Evolutionary conservation across 2,113 vertebrate genomes (phyloP), one percentile per base, ranked within the genome.

Genomic region (Zeus faber): DNA sequence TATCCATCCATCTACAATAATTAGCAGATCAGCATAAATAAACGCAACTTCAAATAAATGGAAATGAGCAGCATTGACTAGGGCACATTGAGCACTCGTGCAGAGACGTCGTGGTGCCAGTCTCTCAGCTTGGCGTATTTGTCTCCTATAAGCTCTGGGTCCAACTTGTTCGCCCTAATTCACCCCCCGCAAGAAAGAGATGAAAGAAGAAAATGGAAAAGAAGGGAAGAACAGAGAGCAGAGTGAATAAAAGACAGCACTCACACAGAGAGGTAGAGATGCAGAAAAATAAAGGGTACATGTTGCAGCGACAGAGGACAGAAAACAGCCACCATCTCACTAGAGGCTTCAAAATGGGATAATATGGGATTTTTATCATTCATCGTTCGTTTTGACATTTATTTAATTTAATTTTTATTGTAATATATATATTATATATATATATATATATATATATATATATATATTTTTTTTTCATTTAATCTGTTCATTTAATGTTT

Each of bases 101-200:
- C 95, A 80, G 94, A 98, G 80, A 96, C 92, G 57, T 86, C 94
- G 57, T 98, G 96, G 86, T 98, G 95, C 95, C 95, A 95, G 84
- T 98, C 93, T 84, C 95, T 94, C 85, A 98, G 95, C 89, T 94
- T 92, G 90, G 92, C 94, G 67, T 98, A 98, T 92, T 91, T 93
- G 66, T 92, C 92, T 76, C 91, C 92, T 88, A 97, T 86, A 76
- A 89, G 83, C 83, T 95, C 91, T 65, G 91, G 91, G 82, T 94
- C 93, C 87, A 94, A 72, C 90, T 94, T 97, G 71, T 47, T 85
- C 40, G 44, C 69, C 79, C 88, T 87, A 70, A 66, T 58, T 91
- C 84, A 82, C 87, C 87, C 87, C 87, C 87, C 84, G 67, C 31
- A 77, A 88, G 53, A 87, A n/a, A 56, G 63, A 33, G 41, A 46